Evolutionary conservation across 2,797 vertebrate species (phyloP).

Genomic region (Oceanodroma leucorhoa): DNA sequence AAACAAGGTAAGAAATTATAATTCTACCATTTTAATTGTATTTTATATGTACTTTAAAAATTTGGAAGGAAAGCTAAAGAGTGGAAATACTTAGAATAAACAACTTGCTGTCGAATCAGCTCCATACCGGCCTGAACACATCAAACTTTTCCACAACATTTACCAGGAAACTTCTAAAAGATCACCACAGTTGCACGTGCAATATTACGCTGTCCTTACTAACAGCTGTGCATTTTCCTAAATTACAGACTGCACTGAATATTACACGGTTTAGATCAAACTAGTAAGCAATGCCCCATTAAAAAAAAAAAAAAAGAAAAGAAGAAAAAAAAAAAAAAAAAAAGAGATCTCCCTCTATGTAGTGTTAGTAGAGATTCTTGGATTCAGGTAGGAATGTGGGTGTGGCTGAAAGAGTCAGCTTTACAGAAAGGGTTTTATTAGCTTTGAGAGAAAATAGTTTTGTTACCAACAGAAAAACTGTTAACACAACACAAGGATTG

Average conservation of each 20-base stretch:
- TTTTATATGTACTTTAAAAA: not conserved
- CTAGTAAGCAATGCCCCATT: not conserved
- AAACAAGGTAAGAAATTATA: not conserved
- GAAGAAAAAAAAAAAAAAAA: too few species aligned
- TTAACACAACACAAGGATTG: not conserved
- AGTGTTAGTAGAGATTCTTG: not conserved
- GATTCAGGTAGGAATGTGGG: not conserved
- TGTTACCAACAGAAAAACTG: not conserved
- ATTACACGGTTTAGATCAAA: not conserved
- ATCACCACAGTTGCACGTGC: not conserved
- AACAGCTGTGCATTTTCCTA: not conserved
- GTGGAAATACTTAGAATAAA: not conserved
- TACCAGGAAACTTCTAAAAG: not conserved
- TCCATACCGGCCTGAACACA: not conserved
- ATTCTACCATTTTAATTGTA: not conserved
- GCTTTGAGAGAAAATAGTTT: not conserved
- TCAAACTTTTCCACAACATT: not conserved
- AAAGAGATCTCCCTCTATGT: not conserved
- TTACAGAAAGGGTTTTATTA: not conserved
- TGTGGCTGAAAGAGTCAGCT: not conserved
- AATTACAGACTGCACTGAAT: not conserved
- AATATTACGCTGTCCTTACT: not conserved
- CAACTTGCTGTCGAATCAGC: not conserved
- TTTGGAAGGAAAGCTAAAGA: not conserved
- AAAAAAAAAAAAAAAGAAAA: not conserved